phyloP scores from a whole-genome alignment of 2,797 vertebrate species.

The Florisuga fusca region DNA sequence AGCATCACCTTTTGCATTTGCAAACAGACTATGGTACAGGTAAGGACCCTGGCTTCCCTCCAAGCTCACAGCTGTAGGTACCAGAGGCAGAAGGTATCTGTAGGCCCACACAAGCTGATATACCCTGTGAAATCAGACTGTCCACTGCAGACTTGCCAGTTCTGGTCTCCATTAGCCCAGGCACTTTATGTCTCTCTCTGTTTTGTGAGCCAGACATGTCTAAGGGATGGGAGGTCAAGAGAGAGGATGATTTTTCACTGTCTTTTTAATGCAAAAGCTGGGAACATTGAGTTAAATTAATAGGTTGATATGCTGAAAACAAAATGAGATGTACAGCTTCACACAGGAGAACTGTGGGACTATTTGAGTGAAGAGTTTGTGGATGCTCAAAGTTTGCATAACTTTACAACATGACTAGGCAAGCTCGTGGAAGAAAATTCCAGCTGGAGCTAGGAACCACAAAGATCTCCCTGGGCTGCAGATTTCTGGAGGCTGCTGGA shows the following conservation, averaged over 20 bases:
- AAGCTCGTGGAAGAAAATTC: conserved; percentile 11
- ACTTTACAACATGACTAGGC: conserved; percentile 14
- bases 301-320: conserved; percentile 42
- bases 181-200: neutral
- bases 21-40: neutral
- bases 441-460: neutral
- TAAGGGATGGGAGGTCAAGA: conserved; percentile 44
- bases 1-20: neutral
- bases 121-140: neutral
- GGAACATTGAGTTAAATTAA: conserved; percentile 24
- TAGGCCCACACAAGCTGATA: neutral
- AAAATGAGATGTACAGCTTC: conserved; percentile 20
- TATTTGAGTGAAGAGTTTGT: neutral
- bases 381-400: conserved; percentile 11
- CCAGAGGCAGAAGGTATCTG: neutral
- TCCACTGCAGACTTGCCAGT: neutral
- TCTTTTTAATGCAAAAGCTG: conserved; percentile 48
- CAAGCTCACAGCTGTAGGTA: neutral
- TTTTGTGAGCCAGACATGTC: conserved; percentile 55
- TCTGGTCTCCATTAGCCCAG: neutral
- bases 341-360: neutral
- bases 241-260: conserved; percentile 60
- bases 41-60: neutral
- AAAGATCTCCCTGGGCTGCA: neutral
- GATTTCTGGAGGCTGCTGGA: conserved; percentile 19